Evolutionary conservation across 2,888 invertebrate species (phyloP).

Genomic region (Acanthosepion pharaonis): DNA sequence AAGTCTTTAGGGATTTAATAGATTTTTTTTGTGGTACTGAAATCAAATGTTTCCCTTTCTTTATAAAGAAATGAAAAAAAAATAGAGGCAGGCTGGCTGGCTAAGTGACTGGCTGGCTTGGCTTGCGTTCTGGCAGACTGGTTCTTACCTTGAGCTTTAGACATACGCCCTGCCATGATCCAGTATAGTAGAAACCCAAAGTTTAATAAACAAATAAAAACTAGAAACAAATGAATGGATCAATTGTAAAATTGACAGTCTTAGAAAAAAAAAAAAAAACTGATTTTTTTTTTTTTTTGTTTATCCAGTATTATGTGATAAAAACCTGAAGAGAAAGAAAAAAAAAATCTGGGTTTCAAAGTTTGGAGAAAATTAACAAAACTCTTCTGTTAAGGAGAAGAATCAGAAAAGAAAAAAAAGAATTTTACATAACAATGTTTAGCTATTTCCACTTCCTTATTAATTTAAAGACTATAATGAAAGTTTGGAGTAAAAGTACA

Average conservation of each 20-base stretch:
- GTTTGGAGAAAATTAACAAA: not conserved
- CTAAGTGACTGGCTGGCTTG: conserved; percentile 33
- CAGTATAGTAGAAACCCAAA: conserved; percentile 1
- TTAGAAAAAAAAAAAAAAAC: not conserved
- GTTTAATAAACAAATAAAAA: not conserved
- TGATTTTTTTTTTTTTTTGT: not conserved
- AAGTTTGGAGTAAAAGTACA: no score
- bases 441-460: no score
- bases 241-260: not conserved
- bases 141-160: not conserved
- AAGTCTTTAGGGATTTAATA: not conserved
- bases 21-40: not conserved
- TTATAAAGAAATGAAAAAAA: not conserved
- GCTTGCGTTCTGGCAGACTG: not conserved
- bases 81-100: conserved; percentile 9
- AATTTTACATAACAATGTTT: no score
- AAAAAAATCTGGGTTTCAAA: not conserved
- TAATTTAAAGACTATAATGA: no score
- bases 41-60: not conserved
- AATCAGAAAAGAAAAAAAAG: not conserved
- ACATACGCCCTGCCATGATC: not conserved
- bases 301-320: not conserved
- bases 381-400: not conserved
- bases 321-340: conserved; percentile 3
- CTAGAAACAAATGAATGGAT: conserved; percentile 12